Base-by-base conservation (phyloP, 2,113 vertebrate genomes). In the Ailuropoda melanoleuca region DNA sequence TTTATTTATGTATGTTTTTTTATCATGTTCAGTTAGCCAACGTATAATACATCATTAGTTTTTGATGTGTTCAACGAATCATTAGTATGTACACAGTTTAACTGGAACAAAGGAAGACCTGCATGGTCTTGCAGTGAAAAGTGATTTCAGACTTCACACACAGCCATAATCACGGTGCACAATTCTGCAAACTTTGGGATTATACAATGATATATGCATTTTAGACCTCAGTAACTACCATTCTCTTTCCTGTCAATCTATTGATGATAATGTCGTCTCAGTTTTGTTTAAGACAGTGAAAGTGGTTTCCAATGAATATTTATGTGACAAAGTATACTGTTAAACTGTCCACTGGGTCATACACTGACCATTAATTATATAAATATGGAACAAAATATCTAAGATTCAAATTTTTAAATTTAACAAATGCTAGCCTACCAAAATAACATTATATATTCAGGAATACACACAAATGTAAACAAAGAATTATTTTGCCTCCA, bases 371-470 rank as follows among this genome's bases (percentile, higher is more conserved):
- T 58, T 83, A 75, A 96, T 96, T 95, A 86, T 11, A n/a, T 72
- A 97, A 95, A 81, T 18, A 88, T 0, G 0, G 24, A 91, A 74
- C 3, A 72, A 4, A 14, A 53, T 17, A 60, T 87, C 85, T 88
- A 89, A 89, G 58, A 88, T 23, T 50, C 83, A 58, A 0, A 9
- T 48, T 88, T 88, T 11, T 24, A 43, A 29, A 68, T 94, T 97
- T 83, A 77, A 88, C 37, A 95, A 98, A 97, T 6, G 8, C 18
- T 93, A 83, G 13, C 34, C 34, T 97, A 55, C 43, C 86, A 97
- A 78, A 96, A 26, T 3, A 0, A 23, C 39, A 4, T 21, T 19
- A 46, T 0, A 0, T 8, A 66, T 29, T 34, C 8, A 68, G 17
- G 15, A 48, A 75, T 66, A 91, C 74, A 74, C 53, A 8, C 1